A percentile compares a stretch with the other conserved stretches of the same genome.
Conservation (phyloP, 2,113 vertebrate species). For the Coracopsis vasa region DNA sequence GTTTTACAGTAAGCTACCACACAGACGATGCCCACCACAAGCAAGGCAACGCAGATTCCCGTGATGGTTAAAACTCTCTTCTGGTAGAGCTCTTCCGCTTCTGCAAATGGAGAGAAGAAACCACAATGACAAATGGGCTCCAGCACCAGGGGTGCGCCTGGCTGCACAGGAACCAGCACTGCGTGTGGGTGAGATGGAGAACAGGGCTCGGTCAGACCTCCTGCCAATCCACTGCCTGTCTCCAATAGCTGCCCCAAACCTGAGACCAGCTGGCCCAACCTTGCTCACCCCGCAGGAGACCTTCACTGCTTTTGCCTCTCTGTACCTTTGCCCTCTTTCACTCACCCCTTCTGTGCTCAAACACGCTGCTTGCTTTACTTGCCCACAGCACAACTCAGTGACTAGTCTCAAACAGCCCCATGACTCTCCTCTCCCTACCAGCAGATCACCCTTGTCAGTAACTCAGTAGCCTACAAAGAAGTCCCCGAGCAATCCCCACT, state of each 20-base stretch:
- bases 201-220: not conserved
- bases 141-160: not conserved
- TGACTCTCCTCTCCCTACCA: not conserved
- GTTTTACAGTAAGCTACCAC: slow-evolving; percentile 99
- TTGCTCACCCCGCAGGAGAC: not conserved
- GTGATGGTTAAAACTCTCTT: slow-evolving; percentile 99
- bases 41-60: slow-evolving; percentile 95
- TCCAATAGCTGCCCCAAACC: not conserved
- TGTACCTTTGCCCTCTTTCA: not conserved
- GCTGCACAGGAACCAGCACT: not conserved
- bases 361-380: not conserved
- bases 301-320: not conserved
- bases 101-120: slow-evolving; percentile 78
- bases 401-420: not conserved
- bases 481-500: not conserved
- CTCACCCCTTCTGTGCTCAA: not conserved
- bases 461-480: not conserved
- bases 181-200: not conserved
- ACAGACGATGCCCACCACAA: slow-evolving; percentile 97
- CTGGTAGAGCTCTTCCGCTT: slow-evolving; percentile 98
- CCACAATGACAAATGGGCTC: not conserved
- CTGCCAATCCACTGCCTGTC: not conserved
- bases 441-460: not conserved
- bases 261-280: not conserved
- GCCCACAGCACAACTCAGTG: accelerated